Base-by-base conservation (phyloP, 2,888 invertebrate species). In the Andrena praecox region DNA sequence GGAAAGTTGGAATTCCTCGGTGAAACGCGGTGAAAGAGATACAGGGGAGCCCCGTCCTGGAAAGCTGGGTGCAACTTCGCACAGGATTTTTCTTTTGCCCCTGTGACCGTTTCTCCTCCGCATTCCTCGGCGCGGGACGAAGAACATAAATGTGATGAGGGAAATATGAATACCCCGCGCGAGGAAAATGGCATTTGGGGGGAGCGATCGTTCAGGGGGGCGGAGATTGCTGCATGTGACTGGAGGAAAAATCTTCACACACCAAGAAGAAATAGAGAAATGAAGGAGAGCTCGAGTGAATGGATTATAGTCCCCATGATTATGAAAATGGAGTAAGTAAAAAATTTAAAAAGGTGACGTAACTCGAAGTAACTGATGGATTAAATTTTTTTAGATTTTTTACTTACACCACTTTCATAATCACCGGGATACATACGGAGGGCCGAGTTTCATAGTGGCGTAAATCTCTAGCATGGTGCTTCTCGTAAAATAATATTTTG, bases 1-100 rank as follows among this genome's bases (percentile, higher is more conserved):
- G 73, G 66, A 35, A 35, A 10, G 10, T 24, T n/a, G 72, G 35
- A 64, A 60, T 75, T 75, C 54, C 52, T 29, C 42, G 66, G 29
- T 20, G 59, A 20, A 42, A 31, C 56, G 42, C 68, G 33, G 24
- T 7, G 60, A 74, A 42, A 52, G 50, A 56, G 59, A 59, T 48
- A 33, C 66, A 73, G 27, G 48, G 20, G 24, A 2, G 16, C n/a
- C 29, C 16, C 20, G 66, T 73, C 42, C 48, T 12, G 54, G 64
- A 8, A 54, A 54, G 62, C 72, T 60, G 52, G 16, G 62, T 52
- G 29, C 50, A 35, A 62, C 10, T 56, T 74, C 48, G 16, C 74
- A n/a, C 42, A 12, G 20, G 50, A 76, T 63, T 52, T 70, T 60
- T 54, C 56, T 70, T 70, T 63, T 42, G 12, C 42, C 31, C 48